Base-by-base conservation (phyloP, 1,140 invertebrate species). In the Saccostrea echinata region DNA sequence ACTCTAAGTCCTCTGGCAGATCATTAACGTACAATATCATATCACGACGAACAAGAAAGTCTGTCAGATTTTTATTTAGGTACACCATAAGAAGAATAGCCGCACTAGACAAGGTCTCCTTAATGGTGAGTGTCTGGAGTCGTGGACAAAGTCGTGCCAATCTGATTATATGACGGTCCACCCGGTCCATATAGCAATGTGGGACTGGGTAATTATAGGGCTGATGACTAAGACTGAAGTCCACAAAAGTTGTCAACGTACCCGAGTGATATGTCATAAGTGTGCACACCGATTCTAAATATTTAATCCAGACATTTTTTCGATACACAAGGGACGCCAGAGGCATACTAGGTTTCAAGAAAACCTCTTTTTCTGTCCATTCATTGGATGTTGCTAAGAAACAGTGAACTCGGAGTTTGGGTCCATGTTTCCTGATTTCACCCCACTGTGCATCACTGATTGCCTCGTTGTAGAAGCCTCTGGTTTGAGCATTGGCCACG, bases 11-110 rank as follows among this genome's bases (percentile, higher is more conserved):
- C 13, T 80, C 82, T 21, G 88, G 88, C 1, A 87, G 52, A 81
- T 89, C 88, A 35, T 89, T 86, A 27, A 71, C 61, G 52, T 86
- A 87, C 16, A 61, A n/a, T 13, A 89, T 81, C 88, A 86, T 86
- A 35, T 89, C 88, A 76, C 61, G 52, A 18, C 88, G 85, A 18
- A 89, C 81, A 2, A 87, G 43, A 21, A 89, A 53, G 30, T 82
- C 76, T 55, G 24, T 84, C 30, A 89, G 57, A 35, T 85, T 81
- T 21, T 43, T 30, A 81, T 89, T 89, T 18, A 33, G 33, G 52
- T 24, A 85, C 35, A 84, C 88, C 82, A 86, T 68, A 1, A 89
- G 33, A 12, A 87, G 21, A n/a, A 89, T 55, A 18, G 82, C 51
- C 4, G 88, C 85, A 85, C 85, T 89, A 0, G 88, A 89, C 3